Evolutionary conservation across 1,140 invertebrate species (phyloP).

Genomic region (Ectropis grisescens): DNA sequence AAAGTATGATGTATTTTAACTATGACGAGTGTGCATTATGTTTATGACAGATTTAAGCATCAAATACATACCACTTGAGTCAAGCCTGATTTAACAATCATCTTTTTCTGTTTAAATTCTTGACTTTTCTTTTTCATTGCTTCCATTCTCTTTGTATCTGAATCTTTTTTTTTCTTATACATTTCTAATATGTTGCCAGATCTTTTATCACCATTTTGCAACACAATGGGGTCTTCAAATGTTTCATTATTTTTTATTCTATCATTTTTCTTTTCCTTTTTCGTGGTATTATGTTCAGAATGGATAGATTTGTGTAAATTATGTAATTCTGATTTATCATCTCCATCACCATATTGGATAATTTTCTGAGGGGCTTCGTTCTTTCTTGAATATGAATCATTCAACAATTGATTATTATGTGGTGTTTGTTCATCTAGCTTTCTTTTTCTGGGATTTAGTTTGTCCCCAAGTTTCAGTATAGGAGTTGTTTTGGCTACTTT

Average conservation of each 20-base stretch:
- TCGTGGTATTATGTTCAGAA: too few species aligned
- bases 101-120: constrained; percentile 70
- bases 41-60: too few species aligned
- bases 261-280: too few species aligned
- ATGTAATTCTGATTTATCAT: neutral
- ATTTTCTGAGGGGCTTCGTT: too few species aligned
- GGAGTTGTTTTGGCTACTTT: constrained; percentile 18
- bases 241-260: too few species aligned
- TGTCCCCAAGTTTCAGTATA: constrained; percentile 22
- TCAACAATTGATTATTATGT: too few species aligned
- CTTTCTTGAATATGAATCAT: too few species aligned
- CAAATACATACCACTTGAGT: constrained; percentile 67
- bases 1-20: too few species aligned
- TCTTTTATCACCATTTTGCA: neutral
- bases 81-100: constrained; percentile 70
- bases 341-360: too few species aligned
- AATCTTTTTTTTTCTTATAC: constrained; percentile 42
- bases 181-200: constrained; percentile 4
- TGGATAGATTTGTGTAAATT: too few species aligned
- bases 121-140: constrained; percentile 71
- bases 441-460: constrained; percentile 30
- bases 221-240: constrained; percentile 3
- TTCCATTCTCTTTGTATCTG: constrained; percentile 72
- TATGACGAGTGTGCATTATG: too few species aligned
- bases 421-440: constrained; percentile 14